A percentile compares a stretch with the other conserved stretches of the same genome.
These are phyloP conservation scores for Girardinichthys multiradiatus DNA, from an alignment of 2,113 vertebrate genomes.

Conservation along the genomic window DNA sequence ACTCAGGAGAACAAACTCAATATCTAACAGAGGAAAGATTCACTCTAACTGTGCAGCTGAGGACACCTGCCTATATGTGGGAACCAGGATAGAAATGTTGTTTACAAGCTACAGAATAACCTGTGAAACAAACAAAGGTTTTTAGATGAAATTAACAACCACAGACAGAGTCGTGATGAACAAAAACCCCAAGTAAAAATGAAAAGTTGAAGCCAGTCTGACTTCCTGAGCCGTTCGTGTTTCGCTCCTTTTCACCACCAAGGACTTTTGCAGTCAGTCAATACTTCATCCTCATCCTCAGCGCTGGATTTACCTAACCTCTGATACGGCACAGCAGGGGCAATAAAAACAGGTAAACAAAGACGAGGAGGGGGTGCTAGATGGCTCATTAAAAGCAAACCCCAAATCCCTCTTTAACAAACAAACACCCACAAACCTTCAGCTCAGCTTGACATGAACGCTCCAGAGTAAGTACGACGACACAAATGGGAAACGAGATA, in stretches of 20 bases:
- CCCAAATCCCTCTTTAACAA: background rate
- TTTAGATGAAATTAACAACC: background rate
- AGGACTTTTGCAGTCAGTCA: constrained; percentile 12
- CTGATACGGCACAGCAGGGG: constrained; percentile 15
- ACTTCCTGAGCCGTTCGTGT: constrained; percentile 5
- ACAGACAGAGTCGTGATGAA: background rate
- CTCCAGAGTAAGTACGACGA: constrained; percentile 11
- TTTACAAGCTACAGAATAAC: background rate
- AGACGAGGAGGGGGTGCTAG: background rate
- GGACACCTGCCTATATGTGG: constrained; percentile 26
- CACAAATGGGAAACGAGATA: constrained; percentile 10
- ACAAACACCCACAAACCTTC: background rate
- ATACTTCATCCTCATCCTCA: constrained; percentile 19
- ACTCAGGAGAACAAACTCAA: background rate
- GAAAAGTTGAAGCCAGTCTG: background rate
- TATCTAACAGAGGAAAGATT: constrained; percentile 9
- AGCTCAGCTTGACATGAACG: background rate
- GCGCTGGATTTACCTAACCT: constrained; percentile 42
- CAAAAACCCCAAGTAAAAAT: background rate
- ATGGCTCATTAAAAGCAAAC: constrained; percentile 30
- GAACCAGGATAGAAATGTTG: background rate
- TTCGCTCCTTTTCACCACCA: constrained; percentile 2
- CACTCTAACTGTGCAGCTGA: constrained; percentile 6
- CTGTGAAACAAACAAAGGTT: no score
- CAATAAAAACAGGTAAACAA: constrained; percentile 63